A percentile compares a stretch with the other conserved stretches of the same genome.
Evolutionary conservation across 1,140 invertebrate species (phyloP).

Genomic region (Copidosoma floridanum): DNA sequence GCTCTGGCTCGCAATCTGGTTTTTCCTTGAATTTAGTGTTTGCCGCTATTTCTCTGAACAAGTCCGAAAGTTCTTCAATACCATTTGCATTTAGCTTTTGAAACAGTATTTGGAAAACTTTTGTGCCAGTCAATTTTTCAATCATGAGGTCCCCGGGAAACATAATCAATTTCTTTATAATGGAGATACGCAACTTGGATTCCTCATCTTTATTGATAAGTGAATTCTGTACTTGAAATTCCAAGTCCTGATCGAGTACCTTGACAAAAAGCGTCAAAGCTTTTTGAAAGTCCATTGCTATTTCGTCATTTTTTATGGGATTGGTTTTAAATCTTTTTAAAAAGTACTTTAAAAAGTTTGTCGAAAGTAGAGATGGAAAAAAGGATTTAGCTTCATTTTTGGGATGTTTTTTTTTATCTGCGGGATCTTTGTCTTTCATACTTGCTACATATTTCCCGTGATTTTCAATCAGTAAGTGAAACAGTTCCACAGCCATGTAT

Average conservation of each 20-base stretch:
- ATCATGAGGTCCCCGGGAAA: constrained; percentile 69
- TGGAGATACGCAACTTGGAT: constrained; percentile 56
- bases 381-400: constrained; percentile 49
- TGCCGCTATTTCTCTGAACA: constrained; percentile 61
- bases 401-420: too few relatives aligned
- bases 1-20: constrained; percentile 51
- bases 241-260: constrained; percentile 54
- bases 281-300: constrained; percentile 51
- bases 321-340: constrained; percentile 56
- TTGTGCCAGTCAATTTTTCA: constrained; percentile 67
- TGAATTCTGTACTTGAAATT: constrained; percentile 56
- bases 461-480: constrained; percentile 57
- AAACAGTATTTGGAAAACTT: constrained; percentile 63
- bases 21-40: constrained; percentile 54
- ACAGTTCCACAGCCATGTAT: constrained; percentile 57
- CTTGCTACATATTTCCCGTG: too few relatives aligned
- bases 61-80: constrained; percentile 62
- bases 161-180: constrained; percentile 65
- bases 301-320: constrained; percentile 52
- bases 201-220: constrained; percentile 59
- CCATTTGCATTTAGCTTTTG: constrained; percentile 60
- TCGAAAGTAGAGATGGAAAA: constrained; percentile 56
- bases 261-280: constrained; percentile 58
- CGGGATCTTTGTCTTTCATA: too few relatives aligned
- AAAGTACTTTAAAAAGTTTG: constrained; percentile 60